Percentiles rank a stretch among this genome's conserved stretches.
phyloP scores from a whole-genome alignment of 2,888 invertebrate species.

The Liposcelis brunnea region DNA sequence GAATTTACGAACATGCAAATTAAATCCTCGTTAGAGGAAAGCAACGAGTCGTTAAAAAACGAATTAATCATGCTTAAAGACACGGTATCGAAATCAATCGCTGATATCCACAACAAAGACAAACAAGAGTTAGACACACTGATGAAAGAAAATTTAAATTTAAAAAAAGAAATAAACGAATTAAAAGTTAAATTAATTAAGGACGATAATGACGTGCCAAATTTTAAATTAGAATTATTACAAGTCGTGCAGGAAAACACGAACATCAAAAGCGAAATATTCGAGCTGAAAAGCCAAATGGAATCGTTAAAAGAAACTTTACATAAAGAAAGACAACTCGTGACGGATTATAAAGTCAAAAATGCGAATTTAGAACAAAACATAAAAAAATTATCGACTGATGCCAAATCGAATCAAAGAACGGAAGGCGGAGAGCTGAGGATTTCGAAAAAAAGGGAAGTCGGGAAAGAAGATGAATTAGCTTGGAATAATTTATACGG shows the following conservation, averaged over 20 bases:
- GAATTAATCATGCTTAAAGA: background rate
- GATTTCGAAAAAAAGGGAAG: background rate
- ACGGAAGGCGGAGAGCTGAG: too few relatives aligned
- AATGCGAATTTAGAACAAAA: too few relatives aligned
- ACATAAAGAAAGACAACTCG: too few relatives aligned
- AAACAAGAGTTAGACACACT: conserved; percentile 1
- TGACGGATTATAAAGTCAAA: too few relatives aligned
- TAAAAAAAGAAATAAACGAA: conserved; percentile 10
- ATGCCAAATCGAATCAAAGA: too few relatives aligned
- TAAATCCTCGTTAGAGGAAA: background rate
- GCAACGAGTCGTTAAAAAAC: background rate
- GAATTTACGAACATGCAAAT: background rate
- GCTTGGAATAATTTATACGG: conserved; percentile 6
- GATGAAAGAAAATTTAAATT: background rate
- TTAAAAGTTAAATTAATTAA: conserved; percentile 3
- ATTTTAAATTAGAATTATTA: too few relatives aligned
- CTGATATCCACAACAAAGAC: background rate
- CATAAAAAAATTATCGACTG: too few relatives aligned
- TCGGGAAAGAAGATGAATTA: conserved; percentile 1
- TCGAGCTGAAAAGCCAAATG: background rate
- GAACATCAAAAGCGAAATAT: background rate
- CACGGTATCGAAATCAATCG: background rate
- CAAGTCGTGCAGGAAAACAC: too few relatives aligned
- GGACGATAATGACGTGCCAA: background rate
- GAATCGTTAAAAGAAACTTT: background rate